These are phyloP conservation scores for Oreochromis mossambicus DNA, from an alignment of 2,797 vertebrate genomes.

Conservation along the genomic window DNA sequence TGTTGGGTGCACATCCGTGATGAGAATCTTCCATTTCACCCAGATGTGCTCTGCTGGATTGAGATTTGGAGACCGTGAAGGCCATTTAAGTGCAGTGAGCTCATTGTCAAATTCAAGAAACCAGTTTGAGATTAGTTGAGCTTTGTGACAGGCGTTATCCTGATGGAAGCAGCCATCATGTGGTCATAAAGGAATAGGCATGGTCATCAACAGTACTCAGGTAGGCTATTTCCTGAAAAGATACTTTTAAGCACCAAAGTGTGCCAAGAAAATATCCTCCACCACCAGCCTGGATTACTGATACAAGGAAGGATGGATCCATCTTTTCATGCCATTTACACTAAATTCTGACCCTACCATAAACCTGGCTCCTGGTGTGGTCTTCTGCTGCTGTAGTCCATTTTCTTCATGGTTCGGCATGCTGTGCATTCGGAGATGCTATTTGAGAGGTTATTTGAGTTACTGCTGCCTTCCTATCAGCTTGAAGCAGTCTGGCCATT, in stretches of 20 bases:
- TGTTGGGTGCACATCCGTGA: neutral
- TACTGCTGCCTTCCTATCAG: neutral
- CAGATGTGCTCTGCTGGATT: neutral
- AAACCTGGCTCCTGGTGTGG: neutral
- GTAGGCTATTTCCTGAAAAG: neutral
- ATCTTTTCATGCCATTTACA: neutral
- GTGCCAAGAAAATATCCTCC: neutral
- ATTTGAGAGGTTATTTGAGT: neutral
- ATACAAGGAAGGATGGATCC: neutral
- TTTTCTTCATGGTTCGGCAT: neutral
- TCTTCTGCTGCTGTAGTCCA: neutral
- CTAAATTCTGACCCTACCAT: neutral
- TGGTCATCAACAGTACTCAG: neutral
- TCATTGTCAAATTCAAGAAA: neutral
- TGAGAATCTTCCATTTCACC: neutral
- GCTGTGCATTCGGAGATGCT: neutral
- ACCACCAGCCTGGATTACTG: neutral
- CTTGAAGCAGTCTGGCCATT: constrained; percentile 5
- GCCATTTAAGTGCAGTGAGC: too few relatives aligned
- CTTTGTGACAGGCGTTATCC: neutral
- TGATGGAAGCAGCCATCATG: neutral
- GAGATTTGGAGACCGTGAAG: neutral
- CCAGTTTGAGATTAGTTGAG: neutral
- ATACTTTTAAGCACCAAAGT: neutral
- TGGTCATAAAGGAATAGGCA: neutral